These are phyloP conservation scores for Istiophorus platypterus DNA, from an alignment of 2,113 vertebrate species.

Conservation along the genomic window DNA sequence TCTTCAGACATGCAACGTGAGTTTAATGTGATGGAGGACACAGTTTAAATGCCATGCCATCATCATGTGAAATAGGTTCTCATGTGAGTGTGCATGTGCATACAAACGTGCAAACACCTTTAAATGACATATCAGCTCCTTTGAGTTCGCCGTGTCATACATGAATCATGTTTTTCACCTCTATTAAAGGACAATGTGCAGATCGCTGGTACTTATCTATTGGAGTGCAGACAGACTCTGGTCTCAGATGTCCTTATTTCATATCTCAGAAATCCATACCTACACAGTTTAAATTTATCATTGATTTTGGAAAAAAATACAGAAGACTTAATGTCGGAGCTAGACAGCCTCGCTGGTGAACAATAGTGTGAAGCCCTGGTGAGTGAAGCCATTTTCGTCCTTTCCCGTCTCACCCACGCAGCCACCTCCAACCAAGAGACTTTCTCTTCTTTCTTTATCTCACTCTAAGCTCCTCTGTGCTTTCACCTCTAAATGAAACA, in stretches of 20 bases:
- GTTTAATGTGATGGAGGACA: slow-evolving; percentile 63
- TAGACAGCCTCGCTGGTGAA: not conserved
- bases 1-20: slow-evolving; percentile 56
- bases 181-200: not conserved
- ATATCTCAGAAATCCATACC: not conserved
- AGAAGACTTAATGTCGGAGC: not conserved
- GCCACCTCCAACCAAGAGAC: slow-evolving; percentile 27
- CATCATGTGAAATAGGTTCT: slow-evolving; percentile 13
- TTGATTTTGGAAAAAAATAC: not conserved
- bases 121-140: slow-evolving; percentile 19
- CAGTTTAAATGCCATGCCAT: slow-evolving; percentile 56
- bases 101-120: not conserved
- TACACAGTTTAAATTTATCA: not conserved
- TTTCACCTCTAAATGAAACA: slow-evolving; percentile 55
- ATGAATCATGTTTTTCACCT: slow-evolving; percentile 24
- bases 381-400: slow-evolving; percentile 20
- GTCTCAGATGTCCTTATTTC: not conserved
- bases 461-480: slow-evolving; percentile 42
- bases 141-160: not conserved
- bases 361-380: not conserved
- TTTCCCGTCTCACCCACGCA: slow-evolving; percentile 20
- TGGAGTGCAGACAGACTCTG: not conserved
- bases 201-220: not conserved
- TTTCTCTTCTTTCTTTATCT: slow-evolving; percentile 47
- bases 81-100: not conserved